Conservation (phyloP, 2,888 invertebrate species). For the Argyresthia albistria region DNA sequence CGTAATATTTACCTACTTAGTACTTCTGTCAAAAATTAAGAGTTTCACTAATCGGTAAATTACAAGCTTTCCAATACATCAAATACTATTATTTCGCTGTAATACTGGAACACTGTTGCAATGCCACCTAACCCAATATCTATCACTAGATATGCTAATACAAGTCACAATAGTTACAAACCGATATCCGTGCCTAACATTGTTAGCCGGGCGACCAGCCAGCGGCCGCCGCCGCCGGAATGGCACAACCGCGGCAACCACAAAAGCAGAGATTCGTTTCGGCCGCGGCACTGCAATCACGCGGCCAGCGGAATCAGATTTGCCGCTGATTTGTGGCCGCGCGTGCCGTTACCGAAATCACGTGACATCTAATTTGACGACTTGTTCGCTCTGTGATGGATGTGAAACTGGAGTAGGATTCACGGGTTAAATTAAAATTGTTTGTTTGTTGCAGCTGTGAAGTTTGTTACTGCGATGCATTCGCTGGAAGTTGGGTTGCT, state of each 20-base stretch:
- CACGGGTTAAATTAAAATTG: too few species aligned
- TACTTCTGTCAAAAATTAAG: too few species aligned
- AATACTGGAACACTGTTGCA: too few species aligned
- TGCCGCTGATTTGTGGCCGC: slow-evolving; percentile 61
- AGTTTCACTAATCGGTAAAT: too few species aligned
- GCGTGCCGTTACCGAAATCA: slow-evolving; percentile 12
- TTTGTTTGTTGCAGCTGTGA: not conserved
- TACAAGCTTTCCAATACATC: too few species aligned
- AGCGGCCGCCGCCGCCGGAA: too few species aligned
- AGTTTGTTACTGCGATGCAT: too few species aligned
- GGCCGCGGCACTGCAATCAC: slow-evolving; percentile 42
- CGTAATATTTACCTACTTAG: too few species aligned
- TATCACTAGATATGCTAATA: not conserved
- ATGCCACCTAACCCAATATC: too few species aligned
- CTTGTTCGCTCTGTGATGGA: not conserved
- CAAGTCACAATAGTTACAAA: not conserved
- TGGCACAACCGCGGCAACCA: not conserved
- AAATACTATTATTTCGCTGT: too few species aligned
- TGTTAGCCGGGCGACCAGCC: too few species aligned
- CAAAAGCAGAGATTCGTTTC: slow-evolving; percentile 25
- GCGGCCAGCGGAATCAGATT: slow-evolving; percentile 50
- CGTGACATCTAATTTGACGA: slow-evolving; percentile 6
- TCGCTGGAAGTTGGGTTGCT: not conserved
- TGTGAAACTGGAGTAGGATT: not conserved
- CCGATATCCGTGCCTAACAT: not conserved